A percentile compares a stretch with the other conserved stretches of the same genome.
phyloP scores from a whole-genome alignment of 2,888 invertebrate genomes.

The Epirrhoe alternata region DNA sequence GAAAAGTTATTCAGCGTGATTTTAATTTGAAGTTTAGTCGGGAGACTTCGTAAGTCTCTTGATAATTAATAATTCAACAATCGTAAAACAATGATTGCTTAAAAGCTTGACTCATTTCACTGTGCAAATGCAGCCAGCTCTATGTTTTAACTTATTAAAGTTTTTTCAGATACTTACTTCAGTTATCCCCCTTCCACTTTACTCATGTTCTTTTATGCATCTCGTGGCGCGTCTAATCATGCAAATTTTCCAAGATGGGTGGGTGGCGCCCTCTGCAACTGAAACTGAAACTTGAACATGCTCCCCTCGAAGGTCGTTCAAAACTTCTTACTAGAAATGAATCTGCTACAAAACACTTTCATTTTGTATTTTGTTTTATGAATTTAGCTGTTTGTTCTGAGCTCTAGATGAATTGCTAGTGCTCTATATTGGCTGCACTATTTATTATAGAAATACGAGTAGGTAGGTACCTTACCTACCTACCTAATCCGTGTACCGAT shows the following conservation, averaged over 20 bases:
- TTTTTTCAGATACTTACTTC: slow-evolving; percentile 42
- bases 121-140: slow-evolving; percentile 24
- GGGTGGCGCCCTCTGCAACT: slow-evolving; percentile 67
- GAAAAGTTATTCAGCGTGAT: too few relatives aligned
- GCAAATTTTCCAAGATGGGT: slow-evolving; percentile 76
- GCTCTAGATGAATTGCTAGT: slow-evolving; percentile 25
- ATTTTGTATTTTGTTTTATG: slow-evolving; percentile 58
- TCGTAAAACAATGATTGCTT: background rate
- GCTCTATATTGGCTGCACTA: slow-evolving; percentile 16
- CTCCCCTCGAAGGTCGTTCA: slow-evolving; percentile 80
- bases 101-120: background rate
- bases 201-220: slow-evolving; percentile 62
- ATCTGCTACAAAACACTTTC: slow-evolving; percentile 79
- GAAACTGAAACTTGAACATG: slow-evolving; percentile 76
- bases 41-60: too few relatives aligned
- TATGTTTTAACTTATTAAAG: slow-evolving; percentile 37
- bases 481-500: background rate
- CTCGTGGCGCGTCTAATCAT: slow-evolving; percentile 75
- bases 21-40: too few relatives aligned
- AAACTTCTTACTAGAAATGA: slow-evolving; percentile 78
- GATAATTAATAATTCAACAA: background rate
- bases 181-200: slow-evolving; percentile 48
- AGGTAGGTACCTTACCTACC: too few relatives aligned
- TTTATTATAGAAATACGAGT: background rate
- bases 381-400: slow-evolving; percentile 39